Percentiles rank a stretch among this genome's conserved stretches.
phyloP scores from a whole-genome alignment of 2,113 vertebrate species.

The cattle (Bos taurus) region DNA sequence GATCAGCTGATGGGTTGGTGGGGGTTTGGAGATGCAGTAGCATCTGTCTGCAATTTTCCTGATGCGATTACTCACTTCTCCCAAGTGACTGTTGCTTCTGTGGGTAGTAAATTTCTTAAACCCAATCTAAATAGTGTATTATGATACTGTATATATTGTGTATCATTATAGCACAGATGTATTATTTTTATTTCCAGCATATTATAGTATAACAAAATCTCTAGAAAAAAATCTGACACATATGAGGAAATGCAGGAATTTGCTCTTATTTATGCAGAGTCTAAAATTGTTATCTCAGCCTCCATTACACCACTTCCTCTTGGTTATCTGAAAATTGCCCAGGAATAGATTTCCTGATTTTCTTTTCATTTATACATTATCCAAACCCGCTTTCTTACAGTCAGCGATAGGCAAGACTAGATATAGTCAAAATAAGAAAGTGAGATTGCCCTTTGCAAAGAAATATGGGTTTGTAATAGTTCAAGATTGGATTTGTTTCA shows the following conservation, averaged over 20 bases:
- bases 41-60: slow-evolving; percentile 64
- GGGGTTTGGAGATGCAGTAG: background rate
- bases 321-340: slow-evolving; percentile 62
- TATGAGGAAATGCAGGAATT: slow-evolving; percentile 49
- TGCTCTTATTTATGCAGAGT: slow-evolving; percentile 27
- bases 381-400: slow-evolving; percentile 2
- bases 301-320: slow-evolving; percentile 46
- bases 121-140: slow-evolving; percentile 36
- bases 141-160: slow-evolving; percentile 31
- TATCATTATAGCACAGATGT: slow-evolving; percentile 57
- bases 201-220: slow-evolving; percentile 22
- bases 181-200: slow-evolving; percentile 50
- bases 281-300: slow-evolving; percentile 58
- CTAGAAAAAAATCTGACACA: slow-evolving; percentile 1
- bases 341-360: slow-evolving; percentile 68
- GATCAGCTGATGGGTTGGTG: background rate
- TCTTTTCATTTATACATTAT: slow-evolving; percentile 61
- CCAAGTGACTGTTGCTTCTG: slow-evolving; percentile 22
- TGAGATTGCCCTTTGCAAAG: slow-evolving; percentile 1
- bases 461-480: slow-evolving; percentile 19
- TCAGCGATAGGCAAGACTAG: background rate
- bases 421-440: slow-evolving; percentile 10
- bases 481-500: slow-evolving; percentile 39
- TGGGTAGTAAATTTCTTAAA: slow-evolving; percentile 42
- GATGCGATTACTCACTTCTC: slow-evolving; percentile 11